These are phyloP conservation scores for Vesta saturnalis DNA, from an alignment of 2,888 invertebrate species.

Conservation along the genomic window DNA sequence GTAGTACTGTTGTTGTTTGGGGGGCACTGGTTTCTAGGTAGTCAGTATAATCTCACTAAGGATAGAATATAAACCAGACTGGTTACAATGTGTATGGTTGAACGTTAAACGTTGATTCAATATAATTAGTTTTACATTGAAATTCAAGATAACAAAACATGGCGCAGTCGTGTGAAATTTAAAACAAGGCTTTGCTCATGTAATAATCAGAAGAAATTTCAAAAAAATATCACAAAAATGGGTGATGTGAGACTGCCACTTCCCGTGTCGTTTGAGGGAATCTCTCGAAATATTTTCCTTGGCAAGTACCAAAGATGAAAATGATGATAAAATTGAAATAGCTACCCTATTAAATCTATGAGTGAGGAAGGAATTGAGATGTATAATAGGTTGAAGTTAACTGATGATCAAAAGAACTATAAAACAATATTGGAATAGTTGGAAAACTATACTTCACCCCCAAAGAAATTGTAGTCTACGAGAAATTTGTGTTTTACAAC, in stretches of 20 bases:
- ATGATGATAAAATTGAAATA: not conserved
- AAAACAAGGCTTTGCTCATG: not conserved
- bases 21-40: too few relatives aligned
- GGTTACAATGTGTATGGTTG: too few relatives aligned
- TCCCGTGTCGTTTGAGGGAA: not conserved
- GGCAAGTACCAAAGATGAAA: not conserved
- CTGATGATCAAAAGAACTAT: not conserved
- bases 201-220: too few relatives aligned
- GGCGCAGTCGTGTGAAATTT: not conserved
- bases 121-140: too few relatives aligned
- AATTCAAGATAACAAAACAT: not conserved
- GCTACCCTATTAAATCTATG: not conserved
- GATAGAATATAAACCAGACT: too few relatives aligned
- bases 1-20: too few relatives aligned
- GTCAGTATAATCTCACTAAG: too few relatives aligned
- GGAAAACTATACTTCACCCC: not conserved
- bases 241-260: not conserved
- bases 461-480: not conserved
- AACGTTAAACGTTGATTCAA: too few relatives aligned
- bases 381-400: not conserved
- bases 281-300: not conserved
- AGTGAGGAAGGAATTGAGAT: not conserved
- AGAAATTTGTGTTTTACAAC: not conserved
- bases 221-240: too few relatives aligned
- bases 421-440: not conserved